phyloP scores from a whole-genome alignment of 2,113 vertebrate genomes.

The Seriola rivoliana region DNA sequence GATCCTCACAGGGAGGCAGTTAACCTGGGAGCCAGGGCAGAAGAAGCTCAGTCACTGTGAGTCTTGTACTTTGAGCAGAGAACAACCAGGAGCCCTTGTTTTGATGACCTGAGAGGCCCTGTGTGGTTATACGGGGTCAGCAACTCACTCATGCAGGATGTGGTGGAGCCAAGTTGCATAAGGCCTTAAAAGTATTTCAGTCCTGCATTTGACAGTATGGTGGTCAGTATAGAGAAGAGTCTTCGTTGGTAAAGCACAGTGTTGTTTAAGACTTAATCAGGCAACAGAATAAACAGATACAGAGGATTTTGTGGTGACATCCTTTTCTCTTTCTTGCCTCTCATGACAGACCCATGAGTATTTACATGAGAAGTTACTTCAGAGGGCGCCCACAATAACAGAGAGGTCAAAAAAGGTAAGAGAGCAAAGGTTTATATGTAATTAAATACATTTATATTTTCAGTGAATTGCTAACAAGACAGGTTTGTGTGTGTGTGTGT shows the following conservation, averaged over 20 bases:
- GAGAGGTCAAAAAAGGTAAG: slow-evolving; percentile 95
- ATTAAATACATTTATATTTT: no score
- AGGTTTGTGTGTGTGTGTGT: slow-evolving; percentile 1
- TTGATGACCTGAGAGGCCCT: background rate
- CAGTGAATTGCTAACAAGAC: background rate
- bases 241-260: background rate
- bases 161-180: no score
- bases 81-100: background rate
- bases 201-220: background rate
- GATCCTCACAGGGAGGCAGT: background rate
- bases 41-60: background rate
- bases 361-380: slow-evolving; percentile 93
- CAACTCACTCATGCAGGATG: no score
- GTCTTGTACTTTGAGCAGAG: background rate
- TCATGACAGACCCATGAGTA: slow-evolving; percentile 92
- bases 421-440: background rate
- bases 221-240: no score
- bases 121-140: background rate
- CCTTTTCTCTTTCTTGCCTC: slow-evolving; percentile 8
- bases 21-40: background rate
- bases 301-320: background rate
- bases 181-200: background rate
- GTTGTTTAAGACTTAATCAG: background rate
- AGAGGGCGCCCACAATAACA: slow-evolving; percentile 94
- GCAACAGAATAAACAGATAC: background rate